Base-by-base conservation (phyloP, 2,888 invertebrate species). In the Hydraecia micacea region DNA sequence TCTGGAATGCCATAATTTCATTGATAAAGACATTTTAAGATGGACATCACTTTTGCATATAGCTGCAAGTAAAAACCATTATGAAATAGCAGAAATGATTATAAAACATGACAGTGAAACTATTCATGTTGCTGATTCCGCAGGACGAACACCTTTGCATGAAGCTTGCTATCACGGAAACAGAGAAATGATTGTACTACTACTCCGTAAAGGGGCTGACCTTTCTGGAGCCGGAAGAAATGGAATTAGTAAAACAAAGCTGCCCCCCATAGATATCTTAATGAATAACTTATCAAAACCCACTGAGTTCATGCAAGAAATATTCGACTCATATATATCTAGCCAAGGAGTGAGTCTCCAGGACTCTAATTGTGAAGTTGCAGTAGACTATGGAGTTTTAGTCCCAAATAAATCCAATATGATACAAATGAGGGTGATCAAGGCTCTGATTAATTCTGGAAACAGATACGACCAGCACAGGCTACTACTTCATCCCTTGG, bases 401-500 rank as follows among this genome's bases (percentile, higher is more conserved):
- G 55, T 55, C 11, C 25, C 55, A 55, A n/a, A 55, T 25, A 55
- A n/a, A 55, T n/a, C 11, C 25, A 55, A 25, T 25, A 55, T 55
- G 25, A 55, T n/a, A n/a, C 55, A 55, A 55, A 55, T 55, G 55
- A 55, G 11, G 11, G 55, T 55, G 25, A 55, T 55, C 55, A 55
- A 55, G 0, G 55, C 55, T 55, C 55, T 55, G 4, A 55, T 55
- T 25, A 93, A 96, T 78, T 95, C 95, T 49, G 95, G 96, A 2
- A 95, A 95, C 68, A 92, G 95, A 79, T 78, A 87, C 80, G 92
- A 94, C 6, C 95, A 97, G 76, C 94, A 93, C 28, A 92, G 92
- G 42, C 87, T 97, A 6, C 92, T 97, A 0, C 92, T 97, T 0
- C 97, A 97, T 90, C 97, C 97, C 0, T 87, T 97, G 42, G 91